Evolutionary conservation across 2,888 invertebrate species (phyloP).

Genomic region (Orthosia incerta): DNA sequence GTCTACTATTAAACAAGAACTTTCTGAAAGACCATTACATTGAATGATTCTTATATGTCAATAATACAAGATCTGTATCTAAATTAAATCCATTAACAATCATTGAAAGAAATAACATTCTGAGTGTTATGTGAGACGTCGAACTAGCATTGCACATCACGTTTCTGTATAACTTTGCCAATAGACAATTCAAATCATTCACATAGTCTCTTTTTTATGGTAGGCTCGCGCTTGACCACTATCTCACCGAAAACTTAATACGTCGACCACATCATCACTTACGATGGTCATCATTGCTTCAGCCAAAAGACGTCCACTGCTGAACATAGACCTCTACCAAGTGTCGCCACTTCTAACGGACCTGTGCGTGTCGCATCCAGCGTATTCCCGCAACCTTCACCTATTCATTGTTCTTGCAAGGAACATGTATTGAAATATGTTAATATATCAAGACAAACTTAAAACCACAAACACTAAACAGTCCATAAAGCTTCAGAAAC

Average conservation of each 20-base stretch:
- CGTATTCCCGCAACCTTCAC: no score
- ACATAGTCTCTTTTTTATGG: background rate
- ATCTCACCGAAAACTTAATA: no score
- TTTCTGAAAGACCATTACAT: background rate
- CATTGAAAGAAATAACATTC: background rate
- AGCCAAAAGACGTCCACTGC: no score
- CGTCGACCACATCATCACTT: no score
- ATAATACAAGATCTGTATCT: background rate
- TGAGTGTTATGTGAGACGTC: background rate
- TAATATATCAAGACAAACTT: background rate
- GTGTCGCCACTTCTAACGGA: no score
- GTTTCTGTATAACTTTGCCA: background rate
- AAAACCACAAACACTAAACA: conserved; percentile 14
- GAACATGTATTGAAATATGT: background rate
- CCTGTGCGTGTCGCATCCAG: no score
- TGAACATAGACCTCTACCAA: no score
- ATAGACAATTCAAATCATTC: background rate
- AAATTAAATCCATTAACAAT: background rate
- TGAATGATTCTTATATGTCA: no score
- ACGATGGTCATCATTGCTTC: no score
- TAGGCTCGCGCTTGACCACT: no score
- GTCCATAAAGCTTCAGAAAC: background rate
- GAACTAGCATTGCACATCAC: background rate
- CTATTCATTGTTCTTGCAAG: background rate
- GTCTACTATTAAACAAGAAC: background rate